phyloP scores from a whole-genome alignment of 2,797 vertebrate species.

The Manis pentadactyla region DNA sequence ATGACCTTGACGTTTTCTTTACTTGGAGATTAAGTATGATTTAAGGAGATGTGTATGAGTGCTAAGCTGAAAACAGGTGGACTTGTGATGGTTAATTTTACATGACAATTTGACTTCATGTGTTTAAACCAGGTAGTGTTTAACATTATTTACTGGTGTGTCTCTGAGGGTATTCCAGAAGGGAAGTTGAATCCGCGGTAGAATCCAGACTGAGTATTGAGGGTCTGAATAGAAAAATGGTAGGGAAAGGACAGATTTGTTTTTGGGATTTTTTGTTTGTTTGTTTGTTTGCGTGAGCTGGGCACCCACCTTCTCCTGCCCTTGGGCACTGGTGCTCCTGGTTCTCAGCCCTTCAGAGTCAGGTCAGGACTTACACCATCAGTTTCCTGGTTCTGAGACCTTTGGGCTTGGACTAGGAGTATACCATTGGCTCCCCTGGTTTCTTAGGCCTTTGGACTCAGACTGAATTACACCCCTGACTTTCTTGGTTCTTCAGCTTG shows the following conservation, averaged over 20 bases:
- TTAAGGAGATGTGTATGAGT: no score
- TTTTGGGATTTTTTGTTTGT: background rate
- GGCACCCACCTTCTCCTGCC: background rate
- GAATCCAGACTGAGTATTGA: background rate
- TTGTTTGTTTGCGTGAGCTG: background rate
- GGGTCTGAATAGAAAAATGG: background rate
- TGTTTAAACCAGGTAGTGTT: background rate
- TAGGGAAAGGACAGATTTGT: background rate
- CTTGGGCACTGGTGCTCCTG: no score
- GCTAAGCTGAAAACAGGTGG: no score
- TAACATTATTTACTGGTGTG: background rate
- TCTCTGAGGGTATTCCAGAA: background rate
- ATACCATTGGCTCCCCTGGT: no score
- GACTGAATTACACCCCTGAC: background rate
- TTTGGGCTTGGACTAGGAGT: background rate
- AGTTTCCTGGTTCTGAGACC: background rate
- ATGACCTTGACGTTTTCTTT: background rate
- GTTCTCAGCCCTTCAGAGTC: background rate
- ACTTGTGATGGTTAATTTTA: no score
- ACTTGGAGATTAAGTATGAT: background rate
- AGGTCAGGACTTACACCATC: background rate
- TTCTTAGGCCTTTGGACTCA: background rate
- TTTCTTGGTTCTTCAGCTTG: background rate
- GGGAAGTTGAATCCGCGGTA: background rate
- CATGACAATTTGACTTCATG: no score